Conservation (phyloP, 2,113 vertebrate species). For the Martes martes region DNA sequence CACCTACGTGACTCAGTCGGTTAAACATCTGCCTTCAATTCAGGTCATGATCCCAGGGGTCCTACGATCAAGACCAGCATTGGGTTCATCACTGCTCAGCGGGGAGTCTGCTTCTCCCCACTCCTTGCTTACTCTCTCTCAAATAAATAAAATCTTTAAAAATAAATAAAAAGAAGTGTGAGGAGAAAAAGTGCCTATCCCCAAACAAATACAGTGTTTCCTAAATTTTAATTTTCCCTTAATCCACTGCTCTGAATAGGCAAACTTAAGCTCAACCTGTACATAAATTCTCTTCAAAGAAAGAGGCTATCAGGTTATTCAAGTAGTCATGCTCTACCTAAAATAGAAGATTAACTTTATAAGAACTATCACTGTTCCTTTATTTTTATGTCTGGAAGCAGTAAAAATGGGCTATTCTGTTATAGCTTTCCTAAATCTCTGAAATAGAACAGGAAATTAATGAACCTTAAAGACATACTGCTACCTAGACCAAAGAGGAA, state of each 20-base stretch:
- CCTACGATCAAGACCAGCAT: neutral
- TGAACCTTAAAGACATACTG: neutral
- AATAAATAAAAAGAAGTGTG: neutral
- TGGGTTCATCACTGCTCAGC: neutral
- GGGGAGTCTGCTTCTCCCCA: neutral
- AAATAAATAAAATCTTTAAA: neutral
- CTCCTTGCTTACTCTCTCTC: neutral
- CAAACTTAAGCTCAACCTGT: neutral
- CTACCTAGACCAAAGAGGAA: neutral
- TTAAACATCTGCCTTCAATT: neutral
- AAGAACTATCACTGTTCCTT: neutral
- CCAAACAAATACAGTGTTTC: neutral
- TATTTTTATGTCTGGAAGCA: neutral
- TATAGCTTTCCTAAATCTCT: neutral
- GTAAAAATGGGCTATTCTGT: neutral
- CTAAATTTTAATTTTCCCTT: neutral
- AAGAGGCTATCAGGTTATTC: neutral
- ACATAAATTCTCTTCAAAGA: neutral
- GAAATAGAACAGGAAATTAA: neutral
- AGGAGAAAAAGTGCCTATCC: neutral
- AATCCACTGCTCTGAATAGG: neutral
- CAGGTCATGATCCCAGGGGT: neutral
- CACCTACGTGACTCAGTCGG: neutral
- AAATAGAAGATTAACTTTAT: neutral
- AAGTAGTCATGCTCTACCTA: neutral